These are phyloP conservation scores for Cyprinodon variegatus DNA, from an alignment of 2,113 vertebrate genomes.

Conservation along the genomic window DNA sequence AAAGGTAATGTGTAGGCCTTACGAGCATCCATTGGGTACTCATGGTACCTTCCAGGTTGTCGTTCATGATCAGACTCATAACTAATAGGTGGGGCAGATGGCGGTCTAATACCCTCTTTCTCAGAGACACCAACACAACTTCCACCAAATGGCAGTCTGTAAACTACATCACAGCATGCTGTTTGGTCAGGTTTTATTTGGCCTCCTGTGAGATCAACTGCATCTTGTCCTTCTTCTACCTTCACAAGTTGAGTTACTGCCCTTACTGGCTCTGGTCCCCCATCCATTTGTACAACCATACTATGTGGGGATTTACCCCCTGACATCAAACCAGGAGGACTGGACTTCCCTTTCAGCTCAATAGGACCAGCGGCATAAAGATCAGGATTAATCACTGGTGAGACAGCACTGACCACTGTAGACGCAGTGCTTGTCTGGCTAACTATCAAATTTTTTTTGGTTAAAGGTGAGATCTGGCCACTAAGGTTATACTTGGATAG, in stretches of 20 bases:
- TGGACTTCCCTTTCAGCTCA: constrained; percentile 85
- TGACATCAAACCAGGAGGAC: constrained; percentile 73
- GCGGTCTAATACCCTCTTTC: constrained; percentile 77
- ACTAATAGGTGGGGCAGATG: constrained; percentile 69
- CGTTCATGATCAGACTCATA: constrained; percentile 80
- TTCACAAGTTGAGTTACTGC: constrained; percentile 90
- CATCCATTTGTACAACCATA: constrained; percentile 92
- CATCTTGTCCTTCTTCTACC: constrained; percentile 83
- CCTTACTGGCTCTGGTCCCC: constrained; percentile 73
- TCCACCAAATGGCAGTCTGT: constrained; percentile 92
- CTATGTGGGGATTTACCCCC: constrained; percentile 85
- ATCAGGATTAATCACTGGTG: constrained; percentile 77
- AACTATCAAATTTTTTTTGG: constrained; percentile 89
- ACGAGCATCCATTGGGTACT: constrained; percentile 82
- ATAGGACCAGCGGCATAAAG: constrained; percentile 81
- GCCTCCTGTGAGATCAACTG: constrained; percentile 86
- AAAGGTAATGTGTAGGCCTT: constrained; percentile 85
- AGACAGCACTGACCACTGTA: constrained; percentile 73
- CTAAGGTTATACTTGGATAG: constrained; percentile 85
- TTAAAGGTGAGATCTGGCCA: constrained; percentile 78
- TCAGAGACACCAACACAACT: constrained; percentile 89
- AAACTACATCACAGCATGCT: constrained; percentile 95
- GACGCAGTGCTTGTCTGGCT: constrained; percentile 81
- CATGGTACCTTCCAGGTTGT: constrained; percentile 78
- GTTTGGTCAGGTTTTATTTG: constrained; percentile 89